Base-by-base conservation (phyloP, 1,140 invertebrate species). In the Octopus bimaculoides region DNA sequence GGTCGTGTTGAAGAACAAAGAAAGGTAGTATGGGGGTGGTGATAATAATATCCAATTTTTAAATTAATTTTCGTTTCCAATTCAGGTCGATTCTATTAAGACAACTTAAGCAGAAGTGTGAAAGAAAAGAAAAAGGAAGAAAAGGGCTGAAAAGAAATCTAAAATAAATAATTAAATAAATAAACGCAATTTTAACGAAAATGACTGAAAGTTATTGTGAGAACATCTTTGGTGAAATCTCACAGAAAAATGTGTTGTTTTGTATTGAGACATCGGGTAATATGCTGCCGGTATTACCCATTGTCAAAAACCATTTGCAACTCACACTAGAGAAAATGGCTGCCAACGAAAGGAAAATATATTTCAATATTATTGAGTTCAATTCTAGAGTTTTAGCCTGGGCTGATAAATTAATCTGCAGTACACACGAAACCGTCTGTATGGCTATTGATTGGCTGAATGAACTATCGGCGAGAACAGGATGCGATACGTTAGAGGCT, bases 231-330 rank as follows among this genome's bases (percentile, higher is more conserved):
- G 87, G 87, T 17, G 83, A 85, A 53, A 82, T 89, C 0, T 74
- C 84, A 4, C 89, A 90, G 79, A 85, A 84, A 53, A 87, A 88
- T 86, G 89, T 89, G 4, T 87, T 86, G 20, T 90, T 90, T 81
- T 89, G 87, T 79, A 82, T 90, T 20, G 90, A 90, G 74, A 90
- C 89, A 55, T 90, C 89, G 61, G 90, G 89, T 8, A 89, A 88
- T 75, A 90, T 90, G 90, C 90, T 87, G 79, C 86, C 83, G 54
- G 78, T 81, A 52, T 77, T 90, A 17, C 85, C 87, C 78, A 85
- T 87, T 74, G 87, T 90, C 0, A 89, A 90, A 80, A 86, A 90
- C 81, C 89, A 90, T 80, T 81, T 90, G 52, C 83, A 87, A 20
- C 87, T 90, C 83, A 86, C 86, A 52, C 81, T 90, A 9, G 52